Evolutionary conservation across 2,888 invertebrate genomes (phyloP).

Genomic region (Congeria kusceri): DNA sequence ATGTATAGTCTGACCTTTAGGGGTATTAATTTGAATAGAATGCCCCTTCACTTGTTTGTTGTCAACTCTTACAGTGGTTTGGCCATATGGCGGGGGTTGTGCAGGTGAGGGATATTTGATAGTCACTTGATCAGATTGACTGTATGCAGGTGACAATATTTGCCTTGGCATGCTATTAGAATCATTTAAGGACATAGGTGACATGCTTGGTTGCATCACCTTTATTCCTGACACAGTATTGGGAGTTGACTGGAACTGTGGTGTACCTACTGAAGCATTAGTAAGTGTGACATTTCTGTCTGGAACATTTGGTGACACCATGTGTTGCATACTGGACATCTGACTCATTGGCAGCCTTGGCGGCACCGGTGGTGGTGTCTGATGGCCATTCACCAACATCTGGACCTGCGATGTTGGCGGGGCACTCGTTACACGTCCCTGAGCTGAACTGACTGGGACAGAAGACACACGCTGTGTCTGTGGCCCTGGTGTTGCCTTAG

Average conservation of each 20-base stretch:
- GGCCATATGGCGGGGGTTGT: conserved; percentile 61
- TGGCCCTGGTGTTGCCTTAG: conserved; percentile 32
- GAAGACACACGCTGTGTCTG: conserved; percentile 17
- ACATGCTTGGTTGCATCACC: conserved; percentile 3
- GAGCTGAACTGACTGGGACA: conserved; percentile 17
- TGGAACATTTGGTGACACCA: conserved; percentile 25
- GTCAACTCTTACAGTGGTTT: conserved; percentile 1
- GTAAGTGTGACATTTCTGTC: conserved; percentile 11
- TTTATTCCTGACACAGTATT: background rate
- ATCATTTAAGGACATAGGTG: background rate
- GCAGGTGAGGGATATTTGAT: conserved; percentile 59
- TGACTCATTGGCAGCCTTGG: conserved; percentile 72
- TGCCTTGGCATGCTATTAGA: background rate
- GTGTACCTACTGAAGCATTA: background rate
- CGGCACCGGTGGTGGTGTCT: conserved; percentile 87
- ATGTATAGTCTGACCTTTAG: conserved; percentile 5
- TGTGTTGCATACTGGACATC: conserved; percentile 35
- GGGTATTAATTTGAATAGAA: background rate
- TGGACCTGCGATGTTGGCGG: conserved; percentile 41
- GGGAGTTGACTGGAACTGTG: background rate
- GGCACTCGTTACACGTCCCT: conserved; percentile 46
- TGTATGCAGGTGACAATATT: conserved; percentile 1
- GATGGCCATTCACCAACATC: conserved; percentile 72
- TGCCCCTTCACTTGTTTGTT: background rate
- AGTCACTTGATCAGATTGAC: conserved; percentile 43